Base-by-base conservation (phyloP, 1,140 invertebrate species). In the Meloidogyne exigua region DNA sequence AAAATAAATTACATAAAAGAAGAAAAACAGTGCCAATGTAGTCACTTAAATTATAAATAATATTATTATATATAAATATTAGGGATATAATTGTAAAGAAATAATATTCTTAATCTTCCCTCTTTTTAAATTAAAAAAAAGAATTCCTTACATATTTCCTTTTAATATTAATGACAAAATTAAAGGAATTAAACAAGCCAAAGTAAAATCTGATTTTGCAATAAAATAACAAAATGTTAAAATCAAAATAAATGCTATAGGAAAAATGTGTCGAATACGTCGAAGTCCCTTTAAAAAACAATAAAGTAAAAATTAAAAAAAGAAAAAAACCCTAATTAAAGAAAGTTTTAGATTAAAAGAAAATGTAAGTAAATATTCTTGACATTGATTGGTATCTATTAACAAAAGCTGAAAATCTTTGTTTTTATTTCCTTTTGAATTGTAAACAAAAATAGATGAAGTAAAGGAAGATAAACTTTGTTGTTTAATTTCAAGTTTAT, bases 341-440 rank as follows among this genome's bases (percentile, higher is more conserved):
- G 68, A 70, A 28, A 70, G 28, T 25, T n/a, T 25, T n/a, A 70
- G 18, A 32, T 49, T 26, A 32, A 42, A 26, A n/a, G 68, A 70
- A 42, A 70, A 70, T 0, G 25, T 15, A 28, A 70, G 5, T 25
- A 28, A 70, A 70, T 21, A 70, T 42, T 42, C 36, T 44, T 44
- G 12, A n/a, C 68, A 70, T 70, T 70, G 28, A 23, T 44, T 62
- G 4, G 68, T 44, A 28, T 70, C 32, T 39, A 70, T 70, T 15
- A 44, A 26, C n/a, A 70, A 57, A 44, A 70, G 36, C n/a, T 70
- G 36, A 28, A 57, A 42, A n/a, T 70, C 13, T 9, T n/a, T 39
- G 5, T 28, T 26, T 25, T 21, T n/a, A 42, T 42, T 9, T 15
- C 18, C 32, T 25, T 70, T 44, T 36, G n/a, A n/a, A 23, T 4